These are phyloP conservation scores for Onychomys arenicola DNA, from an alignment of 2,797 vertebrate species.

Conservation along the genomic window DNA sequence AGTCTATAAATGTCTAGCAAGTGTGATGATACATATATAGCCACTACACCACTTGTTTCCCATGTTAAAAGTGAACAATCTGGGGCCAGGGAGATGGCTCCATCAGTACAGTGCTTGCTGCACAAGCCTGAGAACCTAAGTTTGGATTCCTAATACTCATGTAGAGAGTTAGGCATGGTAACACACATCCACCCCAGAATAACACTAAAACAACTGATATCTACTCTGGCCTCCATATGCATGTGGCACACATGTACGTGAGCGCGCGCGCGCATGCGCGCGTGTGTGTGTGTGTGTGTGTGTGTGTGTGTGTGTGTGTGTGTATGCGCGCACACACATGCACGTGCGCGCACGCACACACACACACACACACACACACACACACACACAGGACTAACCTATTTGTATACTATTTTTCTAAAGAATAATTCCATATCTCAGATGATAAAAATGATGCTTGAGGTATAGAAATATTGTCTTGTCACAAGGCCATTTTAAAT, in stretches of 20 bases:
- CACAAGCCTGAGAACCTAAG: background rate
- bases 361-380: too few relatives aligned
- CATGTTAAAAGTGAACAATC: background rate
- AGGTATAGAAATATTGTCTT: background rate
- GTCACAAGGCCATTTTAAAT: background rate
- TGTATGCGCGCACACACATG: too few relatives aligned
- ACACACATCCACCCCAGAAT: background rate
- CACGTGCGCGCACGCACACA: too few relatives aligned
- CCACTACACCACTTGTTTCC: background rate
- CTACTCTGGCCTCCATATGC: too few relatives aligned
- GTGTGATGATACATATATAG: background rate
- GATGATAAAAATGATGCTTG: background rate
- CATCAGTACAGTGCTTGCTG: background rate
- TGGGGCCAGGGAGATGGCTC: background rate
- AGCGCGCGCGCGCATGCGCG: too few relatives aligned
- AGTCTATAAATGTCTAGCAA: background rate
- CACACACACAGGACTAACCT: background rate
- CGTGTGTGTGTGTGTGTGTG: too few relatives aligned
- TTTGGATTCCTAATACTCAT: background rate
- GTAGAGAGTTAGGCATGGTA: background rate
- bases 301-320: too few relatives aligned
- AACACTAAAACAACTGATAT: background rate
- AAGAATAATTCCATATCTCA: constrained; percentile 7
- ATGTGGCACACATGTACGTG: too few relatives aligned
- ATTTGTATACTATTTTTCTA: background rate